These are phyloP conservation scores for Melitaea cinxia DNA, from an alignment of 1,140 invertebrate species.

Conservation along the genomic window DNA sequence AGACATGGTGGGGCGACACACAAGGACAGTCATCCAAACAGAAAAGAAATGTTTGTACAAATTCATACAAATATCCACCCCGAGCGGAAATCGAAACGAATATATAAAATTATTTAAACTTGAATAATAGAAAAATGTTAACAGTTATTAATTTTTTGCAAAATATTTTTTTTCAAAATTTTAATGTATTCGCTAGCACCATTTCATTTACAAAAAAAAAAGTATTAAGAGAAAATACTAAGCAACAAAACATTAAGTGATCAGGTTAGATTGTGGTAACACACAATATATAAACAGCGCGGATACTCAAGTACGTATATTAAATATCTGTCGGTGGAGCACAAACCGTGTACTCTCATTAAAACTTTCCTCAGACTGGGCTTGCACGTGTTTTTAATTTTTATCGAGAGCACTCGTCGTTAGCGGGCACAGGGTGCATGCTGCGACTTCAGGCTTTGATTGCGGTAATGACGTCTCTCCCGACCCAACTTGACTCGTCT, in stretches of 20 bases:
- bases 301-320: conserved; percentile 11
- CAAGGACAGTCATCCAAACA: no score
- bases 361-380: conserved; percentile 80
- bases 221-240: no score
- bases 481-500: conserved; percentile 56
- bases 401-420: conserved; percentile 81
- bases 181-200: no score
- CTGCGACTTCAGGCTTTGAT: conserved; percentile 76
- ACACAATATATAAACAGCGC: conserved; percentile 21
- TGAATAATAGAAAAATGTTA: no score
- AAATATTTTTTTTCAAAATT: no score
- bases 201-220: no score
- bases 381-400: conserved; percentile 82
- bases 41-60: no score
- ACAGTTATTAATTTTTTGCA: no score
- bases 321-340: conserved; percentile 50
- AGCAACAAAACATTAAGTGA: conserved; percentile 10
- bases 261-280: conserved; percentile 35
- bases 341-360: conserved; percentile 76
- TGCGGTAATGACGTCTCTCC: conserved; percentile 78
- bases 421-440: conserved; percentile 56
- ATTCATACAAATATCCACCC: no score
- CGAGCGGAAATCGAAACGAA: no score
- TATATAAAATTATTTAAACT: no score
- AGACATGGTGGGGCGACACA: no score